Base-by-base conservation (phyloP, 2,888 invertebrate genomes). In the Aphelenchoides bicaudatus region DNA sequence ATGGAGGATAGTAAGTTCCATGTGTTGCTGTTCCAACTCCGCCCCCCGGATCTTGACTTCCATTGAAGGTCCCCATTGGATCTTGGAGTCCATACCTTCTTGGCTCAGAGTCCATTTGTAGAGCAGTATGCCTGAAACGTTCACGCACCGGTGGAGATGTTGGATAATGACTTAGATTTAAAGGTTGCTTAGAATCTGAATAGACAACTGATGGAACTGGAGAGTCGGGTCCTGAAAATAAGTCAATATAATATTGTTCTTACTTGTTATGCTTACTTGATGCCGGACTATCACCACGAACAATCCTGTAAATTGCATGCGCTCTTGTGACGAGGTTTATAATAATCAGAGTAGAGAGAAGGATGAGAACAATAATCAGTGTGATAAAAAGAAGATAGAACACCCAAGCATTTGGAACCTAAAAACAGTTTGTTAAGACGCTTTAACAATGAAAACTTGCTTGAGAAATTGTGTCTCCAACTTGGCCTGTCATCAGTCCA, bases 341-440 rank as follows among this genome's bases (percentile, higher is more conserved):
- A 5, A 73, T 52, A 10, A 76, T 67, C 27, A 76, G 66, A 21
- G 74, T 56, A 27, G 75, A 74, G 25, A 76, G 62, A 23, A 77
- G 63, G 31, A 77, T 61, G 48, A 76, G 69, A 6, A 76, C 76
- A 31, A 74, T 61, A 27, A 75, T 77, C 10, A 76, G 61, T 3
- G 76, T 71, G 38, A 76, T 73, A 58, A 76, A 73, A 27, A 76
- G 63, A 10, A 77, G 56, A 56, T 76, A 76, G 64, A 76, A 76
- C n/a, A 76, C 71, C 76, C 76, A 76, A 27, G 73, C 65, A 48
- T 73, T 73, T 16, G 76, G 76, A 34, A 76, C 66, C 74, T 74
- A 53, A 52, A 68, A 30, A 21, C 6, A 19, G 19, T 6, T 16
- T 16, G 19, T 10, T 10, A 34, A 34, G 34, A n/a, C 10, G 34